Evolutionary conservation across 2,113 vertebrate species (phyloP), one percentile per base, ranked within the genome.

Genomic region (Cygnus buccinator): DNA sequence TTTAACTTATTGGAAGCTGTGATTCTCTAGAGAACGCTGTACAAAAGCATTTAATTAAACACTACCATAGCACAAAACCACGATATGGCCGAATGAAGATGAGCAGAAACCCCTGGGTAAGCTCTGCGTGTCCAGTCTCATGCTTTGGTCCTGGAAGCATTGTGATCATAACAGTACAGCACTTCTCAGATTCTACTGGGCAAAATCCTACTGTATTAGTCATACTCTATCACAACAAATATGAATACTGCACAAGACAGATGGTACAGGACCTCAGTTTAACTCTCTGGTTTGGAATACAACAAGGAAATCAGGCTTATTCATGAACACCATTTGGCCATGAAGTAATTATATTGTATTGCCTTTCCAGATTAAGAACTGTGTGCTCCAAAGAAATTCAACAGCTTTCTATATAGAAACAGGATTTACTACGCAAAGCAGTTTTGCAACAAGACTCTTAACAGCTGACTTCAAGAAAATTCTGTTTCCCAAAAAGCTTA

Each of bases 401-500:
- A 1, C 1, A 13, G 13, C 41, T 93, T 92, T 86, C 28, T 22
- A 78, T 37, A 59, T 16, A 80, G 55, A 90, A 93, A 71, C 9
- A 57, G 31, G 17, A 80, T 84, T 93, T 86, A 84, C 61, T 46
- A 67, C 25, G 75, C 6, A 86, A 81, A 91, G 50, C 48, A 66
- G 26, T 65, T 89, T 55, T 63, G 43, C 50, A 82, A 85, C 12
- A 67, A 84, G 48, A 58, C 7, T 70, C 66, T 76, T 62, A 95
- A 77, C 12, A 84, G 66, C 29, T 72, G 63, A 91, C 55, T 87
- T 55, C 5, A 86, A 86, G 37, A 46, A 92, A 62, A 50, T 15
- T 50, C 10, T 84, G 55, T 59, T 58, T 91, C 29, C 46, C 55
- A 77, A 71, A 92, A 93, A 75, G 10, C 94, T 98, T 97, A 99